Conservation (phyloP, 2,888 invertebrate species). For the Bellardia bayeri region DNA sequence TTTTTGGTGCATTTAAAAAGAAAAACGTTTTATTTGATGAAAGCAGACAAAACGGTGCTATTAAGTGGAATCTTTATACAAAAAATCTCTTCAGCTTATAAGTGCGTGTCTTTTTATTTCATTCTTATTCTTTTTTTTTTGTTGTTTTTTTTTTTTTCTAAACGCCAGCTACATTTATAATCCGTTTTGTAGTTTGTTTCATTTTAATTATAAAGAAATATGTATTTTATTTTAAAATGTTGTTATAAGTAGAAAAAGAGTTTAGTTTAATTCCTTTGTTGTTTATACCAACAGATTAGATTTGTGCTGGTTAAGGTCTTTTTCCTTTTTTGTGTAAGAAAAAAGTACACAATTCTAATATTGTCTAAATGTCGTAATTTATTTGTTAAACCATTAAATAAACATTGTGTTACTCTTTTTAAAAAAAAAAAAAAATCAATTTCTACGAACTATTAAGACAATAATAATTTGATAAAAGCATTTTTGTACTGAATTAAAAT, state of each 20-base stretch:
- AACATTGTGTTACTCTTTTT: conserved; percentile 58
- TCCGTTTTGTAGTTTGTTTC: conserved; percentile 32
- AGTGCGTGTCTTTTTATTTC: conserved; percentile 33
- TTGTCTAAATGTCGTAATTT: conserved; percentile 67
- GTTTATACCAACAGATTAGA: conserved; percentile 3
- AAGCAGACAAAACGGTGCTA: conserved; percentile 70
- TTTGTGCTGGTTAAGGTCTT: conserved; percentile 37
- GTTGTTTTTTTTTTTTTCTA: conserved; percentile 4
- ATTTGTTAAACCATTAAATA: conserved; percentile 66
- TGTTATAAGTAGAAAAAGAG: conserved; percentile 2
- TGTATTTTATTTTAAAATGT: conserved; percentile 13
- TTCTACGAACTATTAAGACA: conserved; percentile 69
- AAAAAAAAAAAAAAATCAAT: conserved; percentile 15
- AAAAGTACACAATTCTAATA: background rate
- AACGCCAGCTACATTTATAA: conserved; percentile 56
- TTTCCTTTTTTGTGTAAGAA: background rate
- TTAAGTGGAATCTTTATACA: conserved; percentile 47
- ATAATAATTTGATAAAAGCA: conserved; percentile 27
- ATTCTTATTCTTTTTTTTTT: background rate
- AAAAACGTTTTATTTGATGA: conserved; percentile 68
- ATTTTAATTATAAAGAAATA: conserved; percentile 48
- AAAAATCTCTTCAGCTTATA: conserved; percentile 15
- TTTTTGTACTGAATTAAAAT: background rate
- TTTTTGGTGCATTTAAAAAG: conserved; percentile 38
- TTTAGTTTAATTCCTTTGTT: conserved; percentile 32